Base-by-base conservation (phyloP, 2,888 invertebrate genomes). In the Cyaniris semiargus region DNA sequence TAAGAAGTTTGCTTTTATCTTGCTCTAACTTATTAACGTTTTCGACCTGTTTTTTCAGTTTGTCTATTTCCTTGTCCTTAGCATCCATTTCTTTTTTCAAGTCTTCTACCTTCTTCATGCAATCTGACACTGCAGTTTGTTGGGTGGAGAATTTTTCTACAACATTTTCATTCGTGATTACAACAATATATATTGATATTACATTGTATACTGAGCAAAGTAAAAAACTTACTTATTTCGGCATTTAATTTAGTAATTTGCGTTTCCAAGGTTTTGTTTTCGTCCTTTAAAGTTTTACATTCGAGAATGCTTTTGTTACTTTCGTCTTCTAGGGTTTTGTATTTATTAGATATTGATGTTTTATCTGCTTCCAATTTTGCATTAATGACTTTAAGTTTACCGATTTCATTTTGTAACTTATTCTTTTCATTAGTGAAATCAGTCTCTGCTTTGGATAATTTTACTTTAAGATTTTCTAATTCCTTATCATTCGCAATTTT, bases 81-180 rank as follows among this genome's bases (percentile, higher is more conserved):
- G 91, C 90, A 82, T 95, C 95, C 80, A 97, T 89, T 81, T 96
- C 95, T 79, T 94, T 95, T 85, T 96, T 96, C 3, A 95, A 90
- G 71, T 95, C 95, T 84, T 96, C 96, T 82, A 96, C 94, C 87
- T 95, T 96, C 87, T 92, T 95, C 89, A 92, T 95, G 86, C 90
- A 93, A 75, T 94, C 92, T 34, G 93, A 88, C 85, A 95, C 88
- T 80, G 95, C 94, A 76, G 92, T 93, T 83, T 95, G 93, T 81
- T 95, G 94, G 7, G 93, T 91, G 70, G 91, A 91, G 70, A 94
- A 92, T 77, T 90, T 91, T 90, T 95, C 96, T 96, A 80, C 74
- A 87, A 88, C 76, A 79, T 76, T 76, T 75, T 15, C 0, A n/a
- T 23, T 60, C 34, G 15, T 53, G 53, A 53, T 53, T 18, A 53